A percentile compares a stretch with the other conserved stretches of the same genome.
phyloP scores from a whole-genome alignment of 2,797 vertebrate species.

The Ambastaia sidthimunki region DNA sequence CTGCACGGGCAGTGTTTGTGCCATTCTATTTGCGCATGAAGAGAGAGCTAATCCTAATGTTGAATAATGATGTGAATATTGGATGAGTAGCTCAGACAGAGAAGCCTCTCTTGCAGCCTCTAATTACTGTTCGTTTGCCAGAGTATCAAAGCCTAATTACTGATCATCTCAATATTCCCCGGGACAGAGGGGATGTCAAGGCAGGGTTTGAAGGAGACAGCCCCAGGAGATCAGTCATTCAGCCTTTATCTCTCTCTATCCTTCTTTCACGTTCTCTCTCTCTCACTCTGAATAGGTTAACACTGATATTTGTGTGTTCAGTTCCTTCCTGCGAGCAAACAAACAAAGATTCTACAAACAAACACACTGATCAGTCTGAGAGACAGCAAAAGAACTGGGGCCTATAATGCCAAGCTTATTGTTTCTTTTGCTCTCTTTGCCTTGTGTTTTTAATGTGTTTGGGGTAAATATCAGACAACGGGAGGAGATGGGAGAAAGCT shows the following conservation, averaged over 20 bases:
- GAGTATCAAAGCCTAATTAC: slow-evolving; percentile 99
- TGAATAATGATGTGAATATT: slow-evolving; percentile 99
- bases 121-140: slow-evolving; percentile 99
- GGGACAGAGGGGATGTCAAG: slow-evolving; percentile 91
- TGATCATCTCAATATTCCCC: slow-evolving; percentile 97
- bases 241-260: slow-evolving; percentile 85
- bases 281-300: slow-evolving; percentile 86
- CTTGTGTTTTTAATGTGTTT: slow-evolving; percentile 92
- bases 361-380: slow-evolving; percentile 91
- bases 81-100: slow-evolving; percentile 92
- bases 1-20: slow-evolving; percentile 61
- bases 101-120: slow-evolving; percentile 93
- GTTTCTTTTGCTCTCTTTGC: slow-evolving; percentile 82
- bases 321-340: slow-evolving; percentile 88
- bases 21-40: slow-evolving; percentile 83
- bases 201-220: slow-evolving; percentile 90
- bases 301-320: slow-evolving; percentile 83
- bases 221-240: slow-evolving; percentile 90
- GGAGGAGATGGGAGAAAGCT: slow-evolving; percentile 75
- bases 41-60: slow-evolving; percentile 91
- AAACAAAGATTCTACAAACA: slow-evolving; percentile 91
- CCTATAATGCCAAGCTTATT: slow-evolving; percentile 82
- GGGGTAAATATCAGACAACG: slow-evolving; percentile 91
- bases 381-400: slow-evolving; percentile 77
- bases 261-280: slow-evolving; percentile 29